Percentiles rank a stretch among this genome's conserved stretches.
These are phyloP conservation scores for Porites australiensis DNA, from an alignment of 64 coral and sea anemone species.

Conservation along the genomic window DNA sequence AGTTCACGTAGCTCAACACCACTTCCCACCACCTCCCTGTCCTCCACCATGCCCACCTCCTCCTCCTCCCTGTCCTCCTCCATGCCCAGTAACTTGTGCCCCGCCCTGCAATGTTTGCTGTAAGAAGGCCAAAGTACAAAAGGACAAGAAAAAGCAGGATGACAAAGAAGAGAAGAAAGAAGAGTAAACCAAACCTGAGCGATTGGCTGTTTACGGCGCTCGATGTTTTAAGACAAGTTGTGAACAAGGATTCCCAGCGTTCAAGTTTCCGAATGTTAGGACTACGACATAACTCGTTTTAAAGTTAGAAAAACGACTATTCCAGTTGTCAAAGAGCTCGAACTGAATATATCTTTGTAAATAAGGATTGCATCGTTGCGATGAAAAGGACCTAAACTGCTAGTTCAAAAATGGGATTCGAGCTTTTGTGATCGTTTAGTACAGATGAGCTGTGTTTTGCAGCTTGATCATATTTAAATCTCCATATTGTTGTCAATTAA, in stretches of 20 bases:
- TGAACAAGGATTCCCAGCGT: slow-evolving; percentile 11
- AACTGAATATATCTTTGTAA: slow-evolving; percentile 72
- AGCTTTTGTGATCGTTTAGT: slow-evolving; percentile 24
- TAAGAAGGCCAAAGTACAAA: slow-evolving; percentile 29
- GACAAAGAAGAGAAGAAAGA: slow-evolving; percentile 12
- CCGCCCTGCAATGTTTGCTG: slow-evolving; percentile 37
- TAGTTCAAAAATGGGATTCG: slow-evolving; percentile 1
- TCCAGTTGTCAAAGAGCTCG: slow-evolving; percentile 33
- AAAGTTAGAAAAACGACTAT: slow-evolving; percentile 31
- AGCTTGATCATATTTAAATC: background rate
- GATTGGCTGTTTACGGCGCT: slow-evolving; percentile 18
- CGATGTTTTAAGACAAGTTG: slow-evolving; percentile 43
- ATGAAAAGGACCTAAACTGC: slow-evolving; percentile 16
- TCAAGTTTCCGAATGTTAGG: slow-evolving; percentile 21
- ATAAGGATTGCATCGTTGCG: slow-evolving; percentile 59
- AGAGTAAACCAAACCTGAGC: background rate
- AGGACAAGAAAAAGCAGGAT: slow-evolving; percentile 18
- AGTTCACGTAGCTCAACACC: slow-evolving; percentile 82
- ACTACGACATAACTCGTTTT: background rate
- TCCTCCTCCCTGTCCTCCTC: slow-evolving; percentile 57
- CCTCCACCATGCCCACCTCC: slow-evolving; percentile 67
- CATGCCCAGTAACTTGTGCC: slow-evolving; percentile 28
- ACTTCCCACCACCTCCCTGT: slow-evolving; percentile 86
- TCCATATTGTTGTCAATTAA: slow-evolving; percentile 33
- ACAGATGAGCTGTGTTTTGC: slow-evolving; percentile 4